These are phyloP conservation scores for Limnephilus lunatus DNA, from an alignment of 2,888 invertebrate genomes.

Conservation along the genomic window DNA sequence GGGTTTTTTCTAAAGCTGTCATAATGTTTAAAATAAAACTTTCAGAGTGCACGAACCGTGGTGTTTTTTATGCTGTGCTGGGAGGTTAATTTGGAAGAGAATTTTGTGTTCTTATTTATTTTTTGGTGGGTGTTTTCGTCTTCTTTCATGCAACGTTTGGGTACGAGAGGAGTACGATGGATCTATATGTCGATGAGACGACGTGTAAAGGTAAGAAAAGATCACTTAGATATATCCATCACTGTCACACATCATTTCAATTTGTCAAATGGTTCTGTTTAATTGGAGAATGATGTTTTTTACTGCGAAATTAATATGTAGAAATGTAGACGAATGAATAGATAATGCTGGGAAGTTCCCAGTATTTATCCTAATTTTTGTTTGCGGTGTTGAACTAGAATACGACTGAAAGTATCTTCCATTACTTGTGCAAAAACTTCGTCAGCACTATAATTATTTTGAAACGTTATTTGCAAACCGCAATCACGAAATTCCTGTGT, in stretches of 20 bases:
- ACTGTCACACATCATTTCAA: too few relatives aligned
- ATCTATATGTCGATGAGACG: slow-evolving; percentile 47
- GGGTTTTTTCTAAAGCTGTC: neutral
- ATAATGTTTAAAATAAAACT: neutral
- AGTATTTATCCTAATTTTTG: neutral
- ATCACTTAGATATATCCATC: neutral
- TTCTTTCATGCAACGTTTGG: slow-evolving; percentile 35
- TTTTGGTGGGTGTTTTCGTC: slow-evolving; percentile 7
- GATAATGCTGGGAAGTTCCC: neutral
- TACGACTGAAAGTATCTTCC: neutral
- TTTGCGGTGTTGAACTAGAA: neutral
- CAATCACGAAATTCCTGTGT: neutral
- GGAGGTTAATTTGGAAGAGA: neutral
- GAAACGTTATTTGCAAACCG: neutral
- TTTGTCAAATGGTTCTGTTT: neutral
- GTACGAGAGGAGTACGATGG: slow-evolving; percentile 39
- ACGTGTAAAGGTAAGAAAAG: slow-evolving; percentile 41
- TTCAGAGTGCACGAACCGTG: neutral
- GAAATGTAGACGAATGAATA: neutral
- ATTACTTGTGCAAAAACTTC: neutral
- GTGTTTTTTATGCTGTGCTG: slow-evolving; percentile 4
- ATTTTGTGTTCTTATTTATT: neutral
- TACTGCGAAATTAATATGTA: neutral
- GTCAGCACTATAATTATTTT: neutral
- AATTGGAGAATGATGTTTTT: neutral